Base-by-base conservation (phyloP, 1,140 invertebrate species). In the Pectinophora gossypiella region DNA sequence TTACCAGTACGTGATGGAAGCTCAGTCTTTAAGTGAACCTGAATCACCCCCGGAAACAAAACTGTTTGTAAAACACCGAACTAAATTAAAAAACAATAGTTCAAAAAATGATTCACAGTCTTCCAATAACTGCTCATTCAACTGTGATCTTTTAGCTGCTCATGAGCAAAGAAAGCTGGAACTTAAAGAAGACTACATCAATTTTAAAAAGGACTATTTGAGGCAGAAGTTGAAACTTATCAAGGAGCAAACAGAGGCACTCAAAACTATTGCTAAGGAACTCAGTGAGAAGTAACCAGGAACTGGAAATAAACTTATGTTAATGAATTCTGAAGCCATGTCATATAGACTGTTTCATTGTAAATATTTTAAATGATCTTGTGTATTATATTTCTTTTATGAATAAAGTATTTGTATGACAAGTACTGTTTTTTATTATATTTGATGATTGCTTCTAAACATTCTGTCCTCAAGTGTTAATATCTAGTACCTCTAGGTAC, bases 141-240 rank as follows among this genome's bases (percentile, higher is more conserved):
- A n/a, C 47, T 82, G 77, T 80, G 72, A 86, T 54, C 19, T 73
- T 15, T 53, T 86, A 54, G 72, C 77, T 44, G 59, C 58, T 2
- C 69, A 73, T 20, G 83, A 86, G 53, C 66, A 77, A 54, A 65
- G 60, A 48, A 86, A 84, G 54, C 58, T 79, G 48, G 64, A 82
- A 38, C 61, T 86, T 3, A 86, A 86, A 51, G 77, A 83, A 58
- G 80, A 84, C 43, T 86, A 79, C 65, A 64, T 80, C 6, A 78
- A 70, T 51, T 86, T 84, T 48, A 86, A 84, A 64, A 86, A 86
- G 48, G 72, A 81, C 36, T 86, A 86, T 65, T 63, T 86, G 15
- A 77, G 55, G 51, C 73, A 86, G 54, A 86, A 86, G 42, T 54
- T 85, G 45, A 73, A 70, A 53, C 40, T 83, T 18, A 59, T 85